phyloP scores from a whole-genome alignment of 2,113 vertebrate species.

The Lepidothrix coronata region DNA sequence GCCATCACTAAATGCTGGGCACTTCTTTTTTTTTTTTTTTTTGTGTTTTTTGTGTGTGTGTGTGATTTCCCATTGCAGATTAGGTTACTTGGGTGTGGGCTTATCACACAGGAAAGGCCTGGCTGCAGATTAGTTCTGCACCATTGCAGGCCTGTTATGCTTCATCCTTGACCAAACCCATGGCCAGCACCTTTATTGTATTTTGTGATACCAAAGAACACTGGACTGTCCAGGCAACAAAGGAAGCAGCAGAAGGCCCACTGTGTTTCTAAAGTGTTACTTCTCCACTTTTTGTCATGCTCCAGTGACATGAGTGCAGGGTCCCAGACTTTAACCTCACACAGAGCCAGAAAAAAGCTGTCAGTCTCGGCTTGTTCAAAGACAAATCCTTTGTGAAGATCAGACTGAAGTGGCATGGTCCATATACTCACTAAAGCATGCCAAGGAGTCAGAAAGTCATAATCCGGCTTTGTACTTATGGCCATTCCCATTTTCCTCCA shows the following conservation, averaged over 20 bases:
- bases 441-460: slow-evolving; percentile 71
- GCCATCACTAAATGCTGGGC: slow-evolving; percentile 65
- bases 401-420: slow-evolving; percentile 76
- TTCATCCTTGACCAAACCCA: slow-evolving; percentile 79
- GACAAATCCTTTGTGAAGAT: slow-evolving; percentile 75
- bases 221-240: slow-evolving; percentile 68
- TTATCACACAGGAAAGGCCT: slow-evolving; percentile 79
- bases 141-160: slow-evolving; percentile 78
- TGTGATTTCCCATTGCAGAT: slow-evolving; percentile 77
- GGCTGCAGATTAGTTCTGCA: slow-evolving; percentile 87
- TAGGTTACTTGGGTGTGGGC: slow-evolving; percentile 71
- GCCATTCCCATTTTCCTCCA: slow-evolving; percentile 62
- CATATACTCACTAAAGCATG: slow-evolving; percentile 74
- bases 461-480: slow-evolving; percentile 72
- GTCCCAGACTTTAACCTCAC: slow-evolving; percentile 62
- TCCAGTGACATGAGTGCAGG: slow-evolving; percentile 78
- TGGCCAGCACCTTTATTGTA: slow-evolving; percentile 79
- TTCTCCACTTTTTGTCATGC: slow-evolving; percentile 75
- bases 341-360: slow-evolving; percentile 75
- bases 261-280: slow-evolving; percentile 74
- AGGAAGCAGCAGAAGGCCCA: slow-evolving; percentile 42
- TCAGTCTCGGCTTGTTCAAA: slow-evolving; percentile 82
- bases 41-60: slow-evolving; percentile 32
- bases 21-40: slow-evolving; percentile 1
- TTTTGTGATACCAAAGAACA: slow-evolving; percentile 72